These are phyloP conservation scores for Pachypanchax playfairii DNA, from an alignment of 2,113 vertebrate species.

Conservation along the genomic window DNA sequence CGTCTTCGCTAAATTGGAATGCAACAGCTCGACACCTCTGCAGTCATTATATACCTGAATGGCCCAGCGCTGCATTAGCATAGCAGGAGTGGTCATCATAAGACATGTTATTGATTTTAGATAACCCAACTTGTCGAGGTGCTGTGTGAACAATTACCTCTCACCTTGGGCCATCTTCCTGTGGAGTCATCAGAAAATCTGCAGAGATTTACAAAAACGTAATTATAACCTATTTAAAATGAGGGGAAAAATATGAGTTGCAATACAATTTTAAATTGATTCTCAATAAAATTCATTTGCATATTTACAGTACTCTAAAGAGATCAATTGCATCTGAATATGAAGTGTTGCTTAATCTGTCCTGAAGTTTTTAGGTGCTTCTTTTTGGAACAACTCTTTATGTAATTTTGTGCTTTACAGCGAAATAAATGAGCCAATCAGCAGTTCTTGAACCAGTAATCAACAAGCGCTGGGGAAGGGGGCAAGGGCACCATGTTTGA, in stretches of 20 bases:
- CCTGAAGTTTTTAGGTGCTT: neutral
- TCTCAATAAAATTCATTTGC: slow-evolving; percentile 15
- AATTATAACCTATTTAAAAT: neutral
- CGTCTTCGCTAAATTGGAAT: slow-evolving; percentile 42
- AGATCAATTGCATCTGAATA: neutral
- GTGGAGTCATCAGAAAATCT: slow-evolving; percentile 15
- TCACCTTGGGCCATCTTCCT: slow-evolving; percentile 27
- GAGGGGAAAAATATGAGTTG: neutral
- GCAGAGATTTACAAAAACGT: slow-evolving; percentile 23
- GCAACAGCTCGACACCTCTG: slow-evolving; percentile 47
- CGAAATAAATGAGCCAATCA: too few species aligned
- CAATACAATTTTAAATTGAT: slow-evolving; percentile 12
- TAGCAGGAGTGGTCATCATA: slow-evolving; percentile 40
- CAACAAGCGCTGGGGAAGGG: too few species aligned
- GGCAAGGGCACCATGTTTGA: too few species aligned
- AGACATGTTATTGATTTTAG: slow-evolving; percentile 45
- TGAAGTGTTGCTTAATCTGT: too few species aligned
- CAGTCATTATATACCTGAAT: slow-evolving; percentile 43
- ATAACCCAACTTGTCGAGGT: slow-evolving; percentile 12
- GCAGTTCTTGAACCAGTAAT: too few species aligned
- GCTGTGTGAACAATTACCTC: slow-evolving; percentile 35
- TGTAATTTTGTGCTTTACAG: too few species aligned
- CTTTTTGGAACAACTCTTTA: too few species aligned
- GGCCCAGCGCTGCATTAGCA: slow-evolving; percentile 37
- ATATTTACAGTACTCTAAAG: neutral